phyloP scores from a whole-genome alignment of 2,113 vertebrate genomes.

The Oreocharis arfaki region DNA sequence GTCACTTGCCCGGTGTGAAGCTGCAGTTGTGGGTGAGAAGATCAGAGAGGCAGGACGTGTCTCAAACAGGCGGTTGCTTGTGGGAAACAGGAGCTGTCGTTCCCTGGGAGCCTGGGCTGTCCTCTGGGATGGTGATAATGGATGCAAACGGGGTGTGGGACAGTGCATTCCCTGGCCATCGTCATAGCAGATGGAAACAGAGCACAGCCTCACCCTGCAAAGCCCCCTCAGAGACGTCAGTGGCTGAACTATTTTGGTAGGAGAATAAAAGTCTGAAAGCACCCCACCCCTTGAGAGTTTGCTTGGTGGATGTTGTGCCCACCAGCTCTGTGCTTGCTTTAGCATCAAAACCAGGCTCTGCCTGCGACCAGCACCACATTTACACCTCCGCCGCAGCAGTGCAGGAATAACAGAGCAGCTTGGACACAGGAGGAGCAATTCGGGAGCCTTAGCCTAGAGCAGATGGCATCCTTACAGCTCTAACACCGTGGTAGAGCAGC shows the following conservation, averaged over 20 bases:
- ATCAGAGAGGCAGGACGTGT: neutral
- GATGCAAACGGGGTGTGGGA: neutral
- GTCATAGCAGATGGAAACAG: neutral
- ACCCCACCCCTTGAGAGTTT: neutral
- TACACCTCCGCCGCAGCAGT: neutral
- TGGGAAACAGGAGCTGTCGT: neutral
- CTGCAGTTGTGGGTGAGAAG: neutral
- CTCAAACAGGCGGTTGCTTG: neutral
- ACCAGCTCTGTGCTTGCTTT: neutral
- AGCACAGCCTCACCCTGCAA: neutral
- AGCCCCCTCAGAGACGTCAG: neutral
- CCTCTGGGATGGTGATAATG: neutral
- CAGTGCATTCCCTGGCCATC: neutral
- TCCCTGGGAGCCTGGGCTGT: neutral
- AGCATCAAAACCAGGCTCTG: neutral
- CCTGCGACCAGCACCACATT: fast-evolving
- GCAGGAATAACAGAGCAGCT: no score
- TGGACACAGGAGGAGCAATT: neutral
- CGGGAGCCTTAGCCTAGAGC: neutral
- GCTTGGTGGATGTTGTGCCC: neutral
- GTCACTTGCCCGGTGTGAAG: neutral
- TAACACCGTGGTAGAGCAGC: neutral
- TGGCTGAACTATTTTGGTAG: neutral
- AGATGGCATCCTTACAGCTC: neutral
- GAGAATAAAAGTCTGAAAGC: neutral